These are phyloP conservation scores for Drosophila bifasciata DNA, from an alignment of 1,140 invertebrate species.

Conservation along the genomic window DNA sequence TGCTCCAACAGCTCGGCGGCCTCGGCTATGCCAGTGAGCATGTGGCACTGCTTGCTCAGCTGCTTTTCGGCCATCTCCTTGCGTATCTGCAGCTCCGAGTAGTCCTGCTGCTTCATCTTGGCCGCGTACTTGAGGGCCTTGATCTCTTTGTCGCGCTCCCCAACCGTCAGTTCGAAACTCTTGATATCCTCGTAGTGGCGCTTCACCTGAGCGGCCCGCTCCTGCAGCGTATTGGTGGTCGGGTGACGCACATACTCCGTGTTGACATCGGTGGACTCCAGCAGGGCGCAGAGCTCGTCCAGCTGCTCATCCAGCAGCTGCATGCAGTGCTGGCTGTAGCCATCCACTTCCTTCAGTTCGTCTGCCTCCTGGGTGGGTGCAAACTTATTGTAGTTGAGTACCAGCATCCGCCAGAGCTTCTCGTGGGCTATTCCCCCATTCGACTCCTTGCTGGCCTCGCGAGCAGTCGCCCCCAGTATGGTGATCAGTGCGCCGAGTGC, in stretches of 20 bases:
- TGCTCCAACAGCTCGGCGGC: constrained; percentile 69
- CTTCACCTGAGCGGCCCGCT: constrained; percentile 92
- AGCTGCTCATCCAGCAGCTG: constrained; percentile 85
- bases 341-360: constrained; percentile 89
- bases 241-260: constrained; percentile 85
- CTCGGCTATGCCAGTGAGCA: constrained; percentile 55
- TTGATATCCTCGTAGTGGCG: constrained; percentile 96
- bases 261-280: constrained; percentile 89
- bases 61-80: constrained; percentile 97
- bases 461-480: constrained; percentile 87
- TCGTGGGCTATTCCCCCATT: constrained; percentile 73
- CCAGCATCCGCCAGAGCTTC: constrained; percentile 74
- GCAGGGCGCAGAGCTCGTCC: constrained; percentile 87
- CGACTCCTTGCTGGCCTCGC: constrained; percentile 84
- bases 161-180: constrained; percentile 91
- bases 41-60: constrained; percentile 89
- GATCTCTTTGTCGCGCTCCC: constrained; percentile 94
- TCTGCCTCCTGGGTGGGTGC: constrained; percentile 87
- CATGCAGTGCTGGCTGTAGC: constrained; percentile 87
- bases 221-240: constrained; percentile 88
- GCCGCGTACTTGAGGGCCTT: constrained; percentile 92
- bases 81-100: constrained; percentile 95
- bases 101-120: constrained; percentile 95
- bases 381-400: constrained; percentile 65
- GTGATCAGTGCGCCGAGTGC: constrained; percentile 86